Percentiles rank a stretch among this genome's conserved stretches.
Conservation (phyloP, 2,888 invertebrate genomes). For the Stenchaetothrips biformis region DNA sequence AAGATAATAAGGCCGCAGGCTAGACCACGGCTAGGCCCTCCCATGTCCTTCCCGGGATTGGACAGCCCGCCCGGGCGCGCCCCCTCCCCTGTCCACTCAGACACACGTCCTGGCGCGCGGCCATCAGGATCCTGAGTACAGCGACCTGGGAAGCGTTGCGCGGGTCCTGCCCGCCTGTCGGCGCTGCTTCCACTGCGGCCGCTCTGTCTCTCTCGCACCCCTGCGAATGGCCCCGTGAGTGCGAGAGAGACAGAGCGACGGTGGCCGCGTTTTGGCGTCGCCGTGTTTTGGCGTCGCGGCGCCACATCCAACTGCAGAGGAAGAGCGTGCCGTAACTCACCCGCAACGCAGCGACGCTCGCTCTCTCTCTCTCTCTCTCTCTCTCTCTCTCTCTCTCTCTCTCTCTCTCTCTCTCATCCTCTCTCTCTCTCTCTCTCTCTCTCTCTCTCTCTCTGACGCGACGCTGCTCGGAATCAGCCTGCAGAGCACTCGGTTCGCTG, state of each 20-base stretch:
- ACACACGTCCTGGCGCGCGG: neutral
- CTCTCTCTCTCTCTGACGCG: neutral
- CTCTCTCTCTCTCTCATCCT: conserved; percentile 10
- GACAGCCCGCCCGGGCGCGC: neutral
- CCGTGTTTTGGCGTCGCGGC: neutral
- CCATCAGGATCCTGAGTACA: neutral
- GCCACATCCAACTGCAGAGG: neutral
- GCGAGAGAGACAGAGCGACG: neutral
- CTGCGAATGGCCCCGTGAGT: neutral
- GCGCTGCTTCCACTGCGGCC: neutral
- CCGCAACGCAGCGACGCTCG: neutral
- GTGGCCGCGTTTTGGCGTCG: neutral
- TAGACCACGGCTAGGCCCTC: neutral
- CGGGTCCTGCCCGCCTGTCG: neutral
- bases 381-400: conserved; percentile 5
- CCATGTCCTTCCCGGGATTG: too few relatives aligned
- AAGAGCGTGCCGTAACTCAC: neutral
- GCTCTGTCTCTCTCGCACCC: neutral
- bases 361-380: conserved; percentile 2
- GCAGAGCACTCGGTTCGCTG: too few relatives aligned
- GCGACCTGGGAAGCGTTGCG: neutral
- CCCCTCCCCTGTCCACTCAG: neutral
- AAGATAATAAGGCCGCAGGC: neutral
- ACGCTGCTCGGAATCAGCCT: too few relatives aligned
- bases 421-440: conserved; percentile 14